Base-by-base conservation (phyloP, 2,888 invertebrate genomes). In the Andrena flavipes region DNA sequence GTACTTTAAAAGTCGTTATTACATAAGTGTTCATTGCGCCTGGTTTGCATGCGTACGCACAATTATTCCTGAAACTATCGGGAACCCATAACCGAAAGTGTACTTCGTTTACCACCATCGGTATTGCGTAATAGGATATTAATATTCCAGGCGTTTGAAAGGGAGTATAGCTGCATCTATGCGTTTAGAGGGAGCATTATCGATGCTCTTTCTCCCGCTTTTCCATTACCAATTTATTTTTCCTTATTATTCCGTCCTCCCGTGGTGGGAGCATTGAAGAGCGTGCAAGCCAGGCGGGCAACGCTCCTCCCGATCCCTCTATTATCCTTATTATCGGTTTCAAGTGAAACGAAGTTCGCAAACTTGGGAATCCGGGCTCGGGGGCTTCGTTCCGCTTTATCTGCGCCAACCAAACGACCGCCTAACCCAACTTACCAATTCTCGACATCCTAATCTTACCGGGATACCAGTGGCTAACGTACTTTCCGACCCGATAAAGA, bases 401-500 rank as follows among this genome's bases (percentile, higher is more conserved):
- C 91, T 88, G 75, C 76, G 56, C 67, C 76, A 72, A 74, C 87
- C 85, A 84, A 89, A 88, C 86, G 88, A 76, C 82, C 71, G 65
- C 74, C 76, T 84, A 81, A 83, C 81, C 85, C 74, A 81, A 90
- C 85, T 87, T 85, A 86, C 87, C 85, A 84, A 90, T 89, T 82
- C 84, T 72, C 86, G 89, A 89, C 90, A 87, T 89, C 84, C 88
- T 88, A 91, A 91, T 90, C 91, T 91, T 77, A 73, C 82, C 86
- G 82, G 85, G 86, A 85, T 87, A 89, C 84, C 81, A 70, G 71
- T 76, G 87, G 87, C 87, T 88, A 89, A 86, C 88, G 87, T 89
- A 89, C 87, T 88, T 91, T 90, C 89, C 84, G 84, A 81, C 84
- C 69, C 78, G 91, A 91, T 88, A 90, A 90, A 88, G 89, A 90